These are phyloP conservation scores for Sweltsa coloradensis DNA, from an alignment of 1,140 invertebrate genomes.

Conservation along the genomic window DNA sequence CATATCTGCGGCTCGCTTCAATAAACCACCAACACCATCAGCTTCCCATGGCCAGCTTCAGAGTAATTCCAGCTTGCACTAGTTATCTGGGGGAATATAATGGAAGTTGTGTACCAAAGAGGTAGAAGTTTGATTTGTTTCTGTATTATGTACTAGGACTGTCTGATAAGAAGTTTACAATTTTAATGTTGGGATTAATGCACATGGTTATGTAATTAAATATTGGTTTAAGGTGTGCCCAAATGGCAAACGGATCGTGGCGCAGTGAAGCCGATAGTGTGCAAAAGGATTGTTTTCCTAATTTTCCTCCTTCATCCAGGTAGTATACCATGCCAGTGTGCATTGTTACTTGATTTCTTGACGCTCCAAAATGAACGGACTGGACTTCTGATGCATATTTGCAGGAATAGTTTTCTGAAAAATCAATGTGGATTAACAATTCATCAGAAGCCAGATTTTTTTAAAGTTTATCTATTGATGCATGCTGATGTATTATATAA, in stretches of 20 bases:
- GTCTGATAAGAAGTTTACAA: neutral
- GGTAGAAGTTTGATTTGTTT: neutral
- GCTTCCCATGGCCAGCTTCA: neutral
- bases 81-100: neutral
- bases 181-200: slow-evolving; percentile 1
- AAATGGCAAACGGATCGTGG: slow-evolving; percentile 16
- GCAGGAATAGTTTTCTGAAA: slow-evolving; percentile 11
- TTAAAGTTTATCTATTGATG: neutral
- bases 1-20: neutral
- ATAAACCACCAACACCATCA: neutral
- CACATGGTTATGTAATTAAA: slow-evolving; percentile 5
- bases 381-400: slow-evolving; percentile 12
- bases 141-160: neutral
- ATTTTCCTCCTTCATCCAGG: neutral
- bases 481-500: slow-evolving; percentile 3
- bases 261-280: slow-evolving; percentile 12
- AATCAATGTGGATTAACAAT: slow-evolving; percentile 9
- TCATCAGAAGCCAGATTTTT: slow-evolving; percentile 3
- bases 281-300: slow-evolving; percentile 13
- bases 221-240: slow-evolving; percentile 14
- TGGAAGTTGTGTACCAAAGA: neutral
- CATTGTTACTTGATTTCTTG: slow-evolving; percentile 9
- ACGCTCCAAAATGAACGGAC: slow-evolving; percentile 13
- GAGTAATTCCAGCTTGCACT: neutral
- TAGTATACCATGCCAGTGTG: slow-evolving; percentile 6